These are phyloP conservation scores for Octomys mimax DNA, from an alignment of 2,797 vertebrate genomes.

Conservation along the genomic window DNA sequence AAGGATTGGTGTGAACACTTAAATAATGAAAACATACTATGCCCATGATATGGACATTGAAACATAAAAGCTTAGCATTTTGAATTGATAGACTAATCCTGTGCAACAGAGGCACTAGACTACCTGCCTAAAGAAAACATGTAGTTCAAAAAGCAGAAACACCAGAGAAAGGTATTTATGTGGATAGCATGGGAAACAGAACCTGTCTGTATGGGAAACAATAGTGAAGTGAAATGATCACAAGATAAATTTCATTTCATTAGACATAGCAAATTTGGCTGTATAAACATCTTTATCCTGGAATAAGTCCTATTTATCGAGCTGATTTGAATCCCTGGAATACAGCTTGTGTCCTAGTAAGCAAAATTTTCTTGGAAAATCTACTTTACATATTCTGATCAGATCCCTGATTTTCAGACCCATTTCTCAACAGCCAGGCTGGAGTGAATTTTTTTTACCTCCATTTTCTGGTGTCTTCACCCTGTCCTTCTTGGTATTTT, in stretches of 20 bases:
- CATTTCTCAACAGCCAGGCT: neutral
- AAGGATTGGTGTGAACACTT: conserved; percentile 38
- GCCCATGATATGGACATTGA: neutral
- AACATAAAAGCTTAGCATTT: conserved; percentile 46
- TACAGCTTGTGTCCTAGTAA: neutral
- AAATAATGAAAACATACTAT: conserved; percentile 62
- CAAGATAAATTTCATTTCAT: neutral
- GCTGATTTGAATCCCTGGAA: neutral
- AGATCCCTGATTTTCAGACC: neutral
- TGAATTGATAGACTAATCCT: conserved; percentile 35
- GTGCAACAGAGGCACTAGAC: neutral
- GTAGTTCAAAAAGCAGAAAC: neutral
- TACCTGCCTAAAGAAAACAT: neutral
- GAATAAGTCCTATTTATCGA: neutral
- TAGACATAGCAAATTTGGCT: neutral
- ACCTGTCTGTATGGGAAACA: neutral
- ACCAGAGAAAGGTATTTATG: neutral
- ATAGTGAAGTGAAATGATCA: neutral
- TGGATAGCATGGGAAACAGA: neutral
- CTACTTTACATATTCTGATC: neutral
- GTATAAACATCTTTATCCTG: neutral
- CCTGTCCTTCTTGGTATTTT: neutral
- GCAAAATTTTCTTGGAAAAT: conserved; percentile 14
- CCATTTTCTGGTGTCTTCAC: neutral
- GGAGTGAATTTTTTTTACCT: neutral